A percentile compares a stretch with the other conserved stretches of the same genome.
These are phyloP conservation scores for Hylia prasina DNA, from an alignment of 2,113 vertebrate species.

Conservation along the genomic window DNA sequence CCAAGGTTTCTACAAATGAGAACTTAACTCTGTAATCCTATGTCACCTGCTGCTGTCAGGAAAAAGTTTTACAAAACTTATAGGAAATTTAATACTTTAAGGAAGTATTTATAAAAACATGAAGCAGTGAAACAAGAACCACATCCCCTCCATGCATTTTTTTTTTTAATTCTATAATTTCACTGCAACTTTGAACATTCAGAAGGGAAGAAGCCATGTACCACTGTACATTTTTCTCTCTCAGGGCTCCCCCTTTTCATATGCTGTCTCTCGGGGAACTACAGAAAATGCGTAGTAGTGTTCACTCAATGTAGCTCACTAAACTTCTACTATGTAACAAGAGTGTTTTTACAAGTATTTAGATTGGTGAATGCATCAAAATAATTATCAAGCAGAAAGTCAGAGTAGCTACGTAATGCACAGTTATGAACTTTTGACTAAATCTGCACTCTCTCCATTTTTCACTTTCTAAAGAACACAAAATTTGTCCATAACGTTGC, in stretches of 20 bases:
- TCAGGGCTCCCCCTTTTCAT: not conserved
- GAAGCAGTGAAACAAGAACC: not conserved
- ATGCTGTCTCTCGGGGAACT: not conserved
- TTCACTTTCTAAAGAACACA: not conserved
- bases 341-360: not conserved
- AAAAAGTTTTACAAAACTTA: not conserved
- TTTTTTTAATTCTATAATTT: not conserved
- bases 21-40: not conserved
- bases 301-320: not conserved
- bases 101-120: not conserved
- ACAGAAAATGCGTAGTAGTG: not conserved
- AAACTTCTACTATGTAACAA: not conserved
- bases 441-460: not conserved
- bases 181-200: not conserved
- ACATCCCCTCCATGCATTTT: not conserved
- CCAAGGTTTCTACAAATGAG: not conserved
- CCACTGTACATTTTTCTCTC: not conserved
- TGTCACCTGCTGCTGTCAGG: not conserved
- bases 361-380: not conserved
- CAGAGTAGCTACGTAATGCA: not conserved
- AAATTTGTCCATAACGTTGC: not conserved
- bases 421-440: not conserved
- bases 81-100: not conserved
- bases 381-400: not conserved
- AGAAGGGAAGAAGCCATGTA: not conserved